Percentiles rank a stretch among this genome's conserved stretches.
phyloP scores from a whole-genome alignment of 1,140 invertebrate genomes.

The Thaumetopoea pityocampa region DNA sequence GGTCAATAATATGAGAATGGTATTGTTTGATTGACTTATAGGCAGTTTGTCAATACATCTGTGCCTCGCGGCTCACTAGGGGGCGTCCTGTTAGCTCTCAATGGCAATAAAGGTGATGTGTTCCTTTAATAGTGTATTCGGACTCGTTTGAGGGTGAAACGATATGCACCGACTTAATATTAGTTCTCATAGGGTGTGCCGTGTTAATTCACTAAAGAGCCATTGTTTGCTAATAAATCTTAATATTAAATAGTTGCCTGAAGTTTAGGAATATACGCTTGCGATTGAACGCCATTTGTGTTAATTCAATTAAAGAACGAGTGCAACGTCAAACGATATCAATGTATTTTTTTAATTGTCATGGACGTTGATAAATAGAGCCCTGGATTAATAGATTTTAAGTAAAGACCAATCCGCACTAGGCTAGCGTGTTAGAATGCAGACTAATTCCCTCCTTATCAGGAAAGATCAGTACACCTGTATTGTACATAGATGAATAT shows the following conservation, averaged over 20 bases:
- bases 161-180: constrained; percentile 66
- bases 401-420: too few relatives aligned
- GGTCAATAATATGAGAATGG: constrained; percentile 60
- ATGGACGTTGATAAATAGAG: too few relatives aligned
- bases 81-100: constrained; percentile 31
- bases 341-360: too few relatives aligned
- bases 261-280: background rate
- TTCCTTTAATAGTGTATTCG: constrained; percentile 37
- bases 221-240: constrained; percentile 12
- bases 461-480: too few relatives aligned
- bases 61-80: constrained; percentile 40
- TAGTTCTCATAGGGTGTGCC: constrained; percentile 47
- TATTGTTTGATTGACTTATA: constrained; percentile 68
- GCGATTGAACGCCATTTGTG: background rate
- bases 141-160: constrained; percentile 60
- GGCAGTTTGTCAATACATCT: constrained; percentile 66
- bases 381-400: too few relatives aligned
- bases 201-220: constrained; percentile 2
- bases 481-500: too few relatives aligned
- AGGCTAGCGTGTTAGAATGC: too few relatives aligned
- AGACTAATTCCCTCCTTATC: too few relatives aligned
- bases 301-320: background rate
- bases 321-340: background rate
- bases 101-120: constrained; percentile 38
- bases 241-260: background rate